Percentiles rank a stretch among this genome's conserved stretches.
phyloP scores from a whole-genome alignment of 92 coral and sea anemone species.

The Heliopora coerulea region DNA sequence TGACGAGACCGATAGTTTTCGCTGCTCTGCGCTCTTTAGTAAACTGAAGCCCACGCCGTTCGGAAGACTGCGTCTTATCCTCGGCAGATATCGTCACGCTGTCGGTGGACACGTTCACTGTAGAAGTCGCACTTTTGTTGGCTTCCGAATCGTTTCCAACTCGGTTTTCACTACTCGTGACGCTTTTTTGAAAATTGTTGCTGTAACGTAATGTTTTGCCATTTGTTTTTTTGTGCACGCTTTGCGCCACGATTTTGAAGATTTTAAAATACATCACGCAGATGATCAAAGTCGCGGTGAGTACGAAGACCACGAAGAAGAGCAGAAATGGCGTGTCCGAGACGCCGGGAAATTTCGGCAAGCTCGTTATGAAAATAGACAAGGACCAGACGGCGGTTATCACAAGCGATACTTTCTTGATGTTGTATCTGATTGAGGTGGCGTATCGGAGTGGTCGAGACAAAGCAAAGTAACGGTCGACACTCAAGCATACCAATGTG shows the following conservation, averaged over 20 bases:
- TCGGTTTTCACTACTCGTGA: slow-evolving; percentile 34
- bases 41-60: slow-evolving; percentile 4
- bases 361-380: slow-evolving; percentile 65
- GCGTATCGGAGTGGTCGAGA: slow-evolving; percentile 69
- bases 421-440: slow-evolving; percentile 70
- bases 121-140: slow-evolving; percentile 35
- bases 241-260: slow-evolving; percentile 64
- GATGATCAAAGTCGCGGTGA: slow-evolving; percentile 62
- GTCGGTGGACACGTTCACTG: not conserved
- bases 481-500: slow-evolving; percentile 74
- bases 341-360: slow-evolving; percentile 87
- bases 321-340: slow-evolving; percentile 64
- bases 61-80: not conserved
- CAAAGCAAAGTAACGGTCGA: slow-evolving; percentile 77
- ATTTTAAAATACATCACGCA: slow-evolving; percentile 65
- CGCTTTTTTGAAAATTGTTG: slow-evolving; percentile 30
- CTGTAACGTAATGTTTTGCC: slow-evolving; percentile 19
- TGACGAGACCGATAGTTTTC: slow-evolving; percentile 83
- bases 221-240: slow-evolving; percentile 43
- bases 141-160: slow-evolving; percentile 46
- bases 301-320: slow-evolving; percentile 77
- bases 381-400: slow-evolving; percentile 64
- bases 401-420: slow-evolving; percentile 49
- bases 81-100: not conserved
- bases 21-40: slow-evolving; percentile 82